These are phyloP conservation scores for Odontophorus gujanensis DNA, from an alignment of 2,113 vertebrate species.

Conservation along the genomic window DNA sequence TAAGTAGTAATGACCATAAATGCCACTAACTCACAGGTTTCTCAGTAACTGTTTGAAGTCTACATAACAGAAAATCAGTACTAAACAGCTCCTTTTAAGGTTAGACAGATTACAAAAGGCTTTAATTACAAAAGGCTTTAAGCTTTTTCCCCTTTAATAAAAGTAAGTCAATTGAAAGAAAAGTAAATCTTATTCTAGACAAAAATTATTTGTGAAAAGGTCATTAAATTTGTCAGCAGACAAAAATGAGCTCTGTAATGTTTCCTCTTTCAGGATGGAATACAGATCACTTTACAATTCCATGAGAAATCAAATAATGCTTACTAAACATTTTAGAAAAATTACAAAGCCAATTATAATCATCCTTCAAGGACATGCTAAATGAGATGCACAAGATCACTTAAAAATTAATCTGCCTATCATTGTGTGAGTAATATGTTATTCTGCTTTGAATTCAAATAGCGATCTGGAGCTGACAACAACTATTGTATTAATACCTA, in stretches of 20 bases:
- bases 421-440: neutral
- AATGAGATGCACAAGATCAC: constrained; percentile 27
- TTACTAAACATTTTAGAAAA: constrained; percentile 19
- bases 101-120: neutral
- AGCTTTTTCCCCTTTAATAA: neutral
- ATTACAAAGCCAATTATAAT: constrained; percentile 10
- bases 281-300: neutral
- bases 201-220: neutral
- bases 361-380: constrained; percentile 49
- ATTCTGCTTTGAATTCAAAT: constrained; percentile 40
- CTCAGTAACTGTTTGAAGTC: neutral
- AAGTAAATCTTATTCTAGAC: neutral
- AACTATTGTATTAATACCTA: constrained; percentile 46
- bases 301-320: neutral
- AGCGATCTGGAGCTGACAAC: constrained; percentile 21
- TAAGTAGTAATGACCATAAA: neutral
- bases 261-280: neutral
- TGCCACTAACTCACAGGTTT: neutral
- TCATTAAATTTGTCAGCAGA: neutral
- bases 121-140: neutral
- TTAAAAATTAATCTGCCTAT: constrained; percentile 59
- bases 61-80: neutral
- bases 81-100: neutral
- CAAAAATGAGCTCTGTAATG: neutral
- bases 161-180: neutral